Conservation (phyloP, 2,797 vertebrate species). For the Tangara arthus region DNA sequence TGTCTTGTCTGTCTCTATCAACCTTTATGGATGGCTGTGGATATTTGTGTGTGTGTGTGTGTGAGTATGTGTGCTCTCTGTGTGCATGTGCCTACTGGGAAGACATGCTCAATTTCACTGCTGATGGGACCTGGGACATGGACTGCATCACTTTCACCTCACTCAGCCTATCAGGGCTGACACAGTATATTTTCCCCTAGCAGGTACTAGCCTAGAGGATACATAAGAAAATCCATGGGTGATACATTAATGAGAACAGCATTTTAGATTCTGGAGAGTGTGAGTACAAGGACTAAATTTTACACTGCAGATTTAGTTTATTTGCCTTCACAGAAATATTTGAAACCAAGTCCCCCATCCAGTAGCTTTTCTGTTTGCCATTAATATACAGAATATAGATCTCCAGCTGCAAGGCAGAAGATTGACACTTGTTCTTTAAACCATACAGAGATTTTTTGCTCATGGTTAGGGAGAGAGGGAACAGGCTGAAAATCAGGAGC, state of each 20-base stretch:
- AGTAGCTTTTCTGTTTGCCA: not conserved
- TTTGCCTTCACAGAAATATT: not conserved
- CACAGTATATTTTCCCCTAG: not conserved
- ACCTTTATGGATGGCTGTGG: fast-evolving
- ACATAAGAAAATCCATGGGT: not conserved
- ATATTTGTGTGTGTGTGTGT: too few species aligned
- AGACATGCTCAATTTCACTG: not conserved
- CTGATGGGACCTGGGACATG: not conserved
- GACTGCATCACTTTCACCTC: not conserved
- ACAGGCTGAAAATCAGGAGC: not conserved
- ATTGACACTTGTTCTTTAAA: not conserved
- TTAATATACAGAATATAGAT: not conserved
- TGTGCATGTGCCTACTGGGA: not conserved
- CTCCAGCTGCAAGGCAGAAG: not conserved
- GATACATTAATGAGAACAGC: not conserved
- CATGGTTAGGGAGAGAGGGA: not conserved
- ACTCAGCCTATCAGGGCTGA: fast-evolving
- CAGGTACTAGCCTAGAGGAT: not conserved
- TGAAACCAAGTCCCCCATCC: not conserved
- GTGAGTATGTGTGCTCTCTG: too few species aligned
- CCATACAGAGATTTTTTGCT: not conserved
- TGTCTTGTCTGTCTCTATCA: not conserved
- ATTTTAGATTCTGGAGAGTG: not conserved
- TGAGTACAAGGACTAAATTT: not conserved
- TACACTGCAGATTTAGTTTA: not conserved